A percentile compares a stretch with the other conserved stretches of the same genome.
Conservation (phyloP, 2,797 vertebrate genomes). For the Rousettus madagascariensis region DNA sequence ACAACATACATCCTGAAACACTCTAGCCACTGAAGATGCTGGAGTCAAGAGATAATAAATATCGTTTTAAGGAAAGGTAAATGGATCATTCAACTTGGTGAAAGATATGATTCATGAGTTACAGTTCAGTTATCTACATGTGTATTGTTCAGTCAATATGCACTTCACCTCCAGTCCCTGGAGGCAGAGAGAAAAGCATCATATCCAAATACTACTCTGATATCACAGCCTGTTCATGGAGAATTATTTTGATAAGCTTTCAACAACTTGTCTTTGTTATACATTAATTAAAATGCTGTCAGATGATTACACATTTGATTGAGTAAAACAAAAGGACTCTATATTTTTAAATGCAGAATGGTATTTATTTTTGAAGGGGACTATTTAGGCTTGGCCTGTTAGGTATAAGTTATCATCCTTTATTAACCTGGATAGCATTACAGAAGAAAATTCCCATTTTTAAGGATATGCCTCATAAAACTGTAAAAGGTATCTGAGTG, state of each 20-base stretch:
- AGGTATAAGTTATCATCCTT: not conserved
- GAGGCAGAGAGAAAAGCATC: not conserved
- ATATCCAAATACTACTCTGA: not conserved
- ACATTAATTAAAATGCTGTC: not conserved
- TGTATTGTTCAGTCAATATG: not conserved
- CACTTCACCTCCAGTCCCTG: not conserved
- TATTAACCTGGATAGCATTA: not conserved
- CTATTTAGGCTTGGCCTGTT: not conserved
- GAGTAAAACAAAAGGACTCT: not conserved
- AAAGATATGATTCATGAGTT: not conserved
- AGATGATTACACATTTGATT: not conserved
- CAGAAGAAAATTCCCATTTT: not conserved
- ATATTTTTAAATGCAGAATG: not conserved
- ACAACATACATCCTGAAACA: not conserved
- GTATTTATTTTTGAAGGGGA: not conserved
- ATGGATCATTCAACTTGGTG: not conserved
- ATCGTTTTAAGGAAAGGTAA: not conserved
- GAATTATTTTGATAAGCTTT: constrained; percentile 17
- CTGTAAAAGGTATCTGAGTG: not conserved
- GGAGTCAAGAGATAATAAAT: not conserved
- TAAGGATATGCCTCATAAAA: not conserved
- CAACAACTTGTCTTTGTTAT: constrained; percentile 34
- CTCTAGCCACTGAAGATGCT: not conserved
- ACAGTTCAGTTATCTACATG: not conserved
- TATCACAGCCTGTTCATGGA: not conserved